Evolutionary conservation across 1,140 invertebrate genomes (phyloP).

Genomic region (Sminthurides bifidus): DNA sequence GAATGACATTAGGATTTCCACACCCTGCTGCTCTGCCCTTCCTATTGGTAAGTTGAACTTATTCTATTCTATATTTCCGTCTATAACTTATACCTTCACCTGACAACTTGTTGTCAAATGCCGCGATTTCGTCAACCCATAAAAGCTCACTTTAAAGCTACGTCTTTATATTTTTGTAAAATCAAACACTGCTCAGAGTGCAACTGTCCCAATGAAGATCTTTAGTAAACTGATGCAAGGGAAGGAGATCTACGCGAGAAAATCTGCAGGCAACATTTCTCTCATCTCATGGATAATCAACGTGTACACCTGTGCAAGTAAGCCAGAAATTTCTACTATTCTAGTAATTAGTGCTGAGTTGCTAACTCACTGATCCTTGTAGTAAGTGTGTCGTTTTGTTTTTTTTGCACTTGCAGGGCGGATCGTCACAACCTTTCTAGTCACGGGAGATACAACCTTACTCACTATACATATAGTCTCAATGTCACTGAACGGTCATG

Average conservation of each 20-base stretch:
- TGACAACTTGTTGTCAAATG: too few relatives aligned
- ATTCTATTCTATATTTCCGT: too few relatives aligned
- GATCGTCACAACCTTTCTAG: conserved; percentile 16
- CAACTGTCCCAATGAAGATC: conserved; percentile 16
- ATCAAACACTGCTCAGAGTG: too few relatives aligned
- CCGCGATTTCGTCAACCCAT: too few relatives aligned
- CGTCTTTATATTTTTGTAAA: too few relatives aligned
- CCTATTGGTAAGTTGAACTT: conserved; percentile 15
- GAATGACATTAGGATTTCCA: conserved; percentile 11
- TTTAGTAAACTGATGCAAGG: conserved; percentile 12
- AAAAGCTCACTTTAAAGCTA: too few relatives aligned
- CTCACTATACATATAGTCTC: conserved; percentile 15
- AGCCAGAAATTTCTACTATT: too few relatives aligned
- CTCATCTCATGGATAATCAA: conserved; percentile 14
- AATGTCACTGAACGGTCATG: conserved; percentile 7
- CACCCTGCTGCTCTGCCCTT: conserved; percentile 11
- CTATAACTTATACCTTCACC: too few relatives aligned
- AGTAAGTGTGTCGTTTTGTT: too few relatives aligned
- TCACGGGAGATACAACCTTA: conserved; percentile 14
- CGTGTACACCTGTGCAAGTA: conserved; percentile 21
- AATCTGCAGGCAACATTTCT: conserved; percentile 10
- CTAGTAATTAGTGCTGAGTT: too few relatives aligned
- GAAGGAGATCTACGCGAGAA: conserved; percentile 8
- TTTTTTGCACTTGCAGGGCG: conserved; percentile 13
- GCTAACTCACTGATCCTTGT: too few relatives aligned